phyloP scores from a whole-genome alignment of 2,113 vertebrate genomes.

The Myocastor coypus region DNA sequence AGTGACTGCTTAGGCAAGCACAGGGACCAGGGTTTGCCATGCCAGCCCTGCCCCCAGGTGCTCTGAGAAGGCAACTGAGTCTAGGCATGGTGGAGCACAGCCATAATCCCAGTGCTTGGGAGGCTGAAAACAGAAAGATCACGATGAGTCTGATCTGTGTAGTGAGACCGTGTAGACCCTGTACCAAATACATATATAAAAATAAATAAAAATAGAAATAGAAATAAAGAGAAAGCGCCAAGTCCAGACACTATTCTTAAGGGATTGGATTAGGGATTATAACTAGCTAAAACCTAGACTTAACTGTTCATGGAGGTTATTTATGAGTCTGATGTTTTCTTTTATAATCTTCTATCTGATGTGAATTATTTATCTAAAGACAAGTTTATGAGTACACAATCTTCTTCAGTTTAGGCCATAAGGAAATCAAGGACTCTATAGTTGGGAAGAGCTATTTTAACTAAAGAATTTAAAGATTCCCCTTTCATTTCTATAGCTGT shows the following conservation, averaged over 20 bases:
- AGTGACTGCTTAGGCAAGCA: too few species aligned
- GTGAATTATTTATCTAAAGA: neutral
- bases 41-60: too few species aligned
- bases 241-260: neutral
- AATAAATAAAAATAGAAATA: too few species aligned
- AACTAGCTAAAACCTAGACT: neutral
- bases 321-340: neutral
- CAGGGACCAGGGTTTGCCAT: too few species aligned
- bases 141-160: too few species aligned
- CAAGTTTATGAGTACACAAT: neutral
- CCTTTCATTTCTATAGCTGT: neutral
- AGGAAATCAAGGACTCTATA: neutral
- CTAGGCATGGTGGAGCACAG: too few species aligned
- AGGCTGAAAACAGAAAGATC: too few species aligned
- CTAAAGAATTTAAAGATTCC: neutral
- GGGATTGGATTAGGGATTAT: neutral
- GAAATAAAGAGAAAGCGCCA: neutral
- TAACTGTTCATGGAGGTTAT: neutral
- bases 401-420: neutral
- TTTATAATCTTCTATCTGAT: neutral
- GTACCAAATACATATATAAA: too few species aligned
- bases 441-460: neutral
- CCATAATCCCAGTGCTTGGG: too few species aligned
- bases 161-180: too few species aligned
- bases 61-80: too few species aligned